phyloP scores from a whole-genome alignment of 2,113 vertebrate genomes.

The Albula goreensis region DNA sequence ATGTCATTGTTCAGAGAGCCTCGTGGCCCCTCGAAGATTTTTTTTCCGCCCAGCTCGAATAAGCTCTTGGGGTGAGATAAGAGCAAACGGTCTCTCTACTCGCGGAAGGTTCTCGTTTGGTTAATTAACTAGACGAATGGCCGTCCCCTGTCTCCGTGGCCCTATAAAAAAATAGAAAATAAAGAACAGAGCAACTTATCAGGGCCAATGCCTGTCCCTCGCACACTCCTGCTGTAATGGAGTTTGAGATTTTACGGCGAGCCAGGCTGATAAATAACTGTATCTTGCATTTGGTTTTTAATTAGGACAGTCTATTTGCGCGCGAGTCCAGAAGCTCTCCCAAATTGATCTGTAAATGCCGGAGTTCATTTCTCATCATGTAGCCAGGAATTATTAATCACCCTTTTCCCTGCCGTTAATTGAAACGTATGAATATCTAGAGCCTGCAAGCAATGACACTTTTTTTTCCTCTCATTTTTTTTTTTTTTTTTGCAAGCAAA shows the following conservation, averaged over 20 bases:
- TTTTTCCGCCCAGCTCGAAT: background rate
- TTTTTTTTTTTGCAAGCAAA: too few relatives aligned
- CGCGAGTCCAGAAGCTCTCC: background rate
- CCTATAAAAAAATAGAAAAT: background rate
- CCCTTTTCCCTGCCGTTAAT: background rate
- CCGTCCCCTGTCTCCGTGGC: background rate
- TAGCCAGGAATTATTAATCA: background rate
- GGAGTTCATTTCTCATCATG: background rate
- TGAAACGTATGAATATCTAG: background rate
- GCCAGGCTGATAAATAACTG: background rate
- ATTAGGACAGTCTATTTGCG: background rate
- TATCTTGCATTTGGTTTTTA: background rate
- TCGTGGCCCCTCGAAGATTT: background rate
- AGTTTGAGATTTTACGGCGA: background rate
- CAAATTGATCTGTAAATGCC: background rate
- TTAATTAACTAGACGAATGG: background rate
- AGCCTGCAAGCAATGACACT: background rate
- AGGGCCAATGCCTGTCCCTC: background rate
- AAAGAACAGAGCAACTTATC: background rate
- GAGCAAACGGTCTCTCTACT: background rate
- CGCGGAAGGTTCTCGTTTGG: background rate
- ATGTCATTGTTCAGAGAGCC: conserved; percentile 19
- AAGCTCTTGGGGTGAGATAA: background rate
- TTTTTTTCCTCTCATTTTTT: background rate
- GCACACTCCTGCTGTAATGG: background rate